These are phyloP conservation scores for Nipponacmea schrenckii DNA, from an alignment of 2,888 invertebrate species.

Conservation along the genomic window DNA sequence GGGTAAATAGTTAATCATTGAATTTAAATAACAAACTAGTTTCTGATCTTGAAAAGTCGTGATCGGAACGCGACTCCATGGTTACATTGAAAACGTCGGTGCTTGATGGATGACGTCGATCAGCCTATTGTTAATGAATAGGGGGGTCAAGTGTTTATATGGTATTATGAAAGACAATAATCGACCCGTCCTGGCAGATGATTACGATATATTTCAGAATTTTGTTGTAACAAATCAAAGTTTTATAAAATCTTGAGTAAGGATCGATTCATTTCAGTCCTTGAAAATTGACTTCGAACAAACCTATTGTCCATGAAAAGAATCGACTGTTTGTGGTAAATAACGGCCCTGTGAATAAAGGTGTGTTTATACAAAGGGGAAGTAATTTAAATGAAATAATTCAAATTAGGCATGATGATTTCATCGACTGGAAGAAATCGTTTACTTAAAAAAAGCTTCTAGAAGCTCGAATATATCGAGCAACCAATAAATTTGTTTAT, in stretches of 20 bases:
- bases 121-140: neutral
- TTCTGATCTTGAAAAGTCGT: neutral
- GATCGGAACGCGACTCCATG: neutral
- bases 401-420: constrained; percentile 14
- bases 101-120: constrained; percentile 3
- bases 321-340: constrained; percentile 18
- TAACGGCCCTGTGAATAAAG: constrained; percentile 10
- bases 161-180: too few species aligned
- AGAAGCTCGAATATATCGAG: too few species aligned
- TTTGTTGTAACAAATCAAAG: too few species aligned
- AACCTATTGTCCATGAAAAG: constrained; percentile 4
- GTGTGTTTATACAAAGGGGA: constrained; percentile 7
- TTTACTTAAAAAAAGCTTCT: too few species aligned
- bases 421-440: too few species aligned
- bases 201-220: too few species aligned
- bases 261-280: neutral
- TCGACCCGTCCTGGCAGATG: too few species aligned
- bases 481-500: too few species aligned
- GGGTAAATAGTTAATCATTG: too few species aligned
- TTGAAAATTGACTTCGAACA: neutral
- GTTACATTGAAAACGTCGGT: neutral
- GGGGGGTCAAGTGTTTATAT: constrained; percentile 1
- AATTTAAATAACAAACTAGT: too few species aligned
- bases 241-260: too few species aligned
- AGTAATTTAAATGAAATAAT: constrained; percentile 20